Base-by-base conservation (phyloP, 2,888 invertebrate species). In the Allacma fusca region DNA sequence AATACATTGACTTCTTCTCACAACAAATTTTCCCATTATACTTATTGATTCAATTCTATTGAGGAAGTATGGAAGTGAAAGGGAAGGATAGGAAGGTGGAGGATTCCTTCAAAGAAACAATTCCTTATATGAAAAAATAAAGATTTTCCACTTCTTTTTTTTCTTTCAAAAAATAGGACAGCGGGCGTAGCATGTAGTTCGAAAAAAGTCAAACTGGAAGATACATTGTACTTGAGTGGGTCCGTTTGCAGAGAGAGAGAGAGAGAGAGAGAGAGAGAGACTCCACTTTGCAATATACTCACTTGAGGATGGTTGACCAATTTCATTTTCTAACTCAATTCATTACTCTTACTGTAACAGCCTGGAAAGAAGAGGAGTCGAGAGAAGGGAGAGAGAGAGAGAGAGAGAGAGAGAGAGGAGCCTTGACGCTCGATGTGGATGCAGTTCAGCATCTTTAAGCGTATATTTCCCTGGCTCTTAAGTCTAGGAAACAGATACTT, bases 281-380 rank as follows among this genome's bases (percentile, higher is more conserved):
- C 50, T 50, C 50, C 50, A 13, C 50, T 50, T 50, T 50, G 50
- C n/a, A 19, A 50, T n/a, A 50, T 19, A 50, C 50, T 50, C 19
- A n/a, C 50, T 50, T 13, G 50, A 50, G 50, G 50, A 50, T 50
- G 50, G 50, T 50, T 50, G 50, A 50, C 50, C 50, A 50, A 50
- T 50, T 50, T 50, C 50, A 50, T 50, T 50, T n/a, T 16, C 50
- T 50, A 50, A 50, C 50, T 50, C 50, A 50, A 50, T 50, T 50
- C 50, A 50, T 50, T 50, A 50, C 50, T 50, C 50, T 50, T 50
- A 50, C n/a, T 50, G 50, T 50, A 34, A 50, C 50, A 19, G 50
- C 19, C 50, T 19, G n/a, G 50, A 50, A 50, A 16, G 50, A 13
- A 16, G 50, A 50, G 50, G 19, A 16, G 50, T 12, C 7, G 16